Conservation (phyloP, 2,113 vertebrate genomes). For the Cephalopholis sonnerati region DNA sequence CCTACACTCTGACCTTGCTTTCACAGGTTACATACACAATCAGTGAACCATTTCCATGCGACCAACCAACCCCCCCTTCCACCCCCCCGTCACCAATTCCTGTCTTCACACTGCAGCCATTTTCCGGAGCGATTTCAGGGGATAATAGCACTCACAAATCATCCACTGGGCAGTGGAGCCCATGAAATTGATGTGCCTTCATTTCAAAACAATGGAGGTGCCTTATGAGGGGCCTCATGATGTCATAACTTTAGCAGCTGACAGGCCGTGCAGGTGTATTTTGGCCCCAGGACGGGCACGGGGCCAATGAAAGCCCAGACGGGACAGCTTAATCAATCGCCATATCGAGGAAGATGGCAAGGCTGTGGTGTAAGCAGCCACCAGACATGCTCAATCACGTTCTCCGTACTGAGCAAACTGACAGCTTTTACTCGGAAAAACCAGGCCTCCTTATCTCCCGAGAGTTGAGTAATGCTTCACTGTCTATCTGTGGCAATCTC, state of each 20-base stretch:
- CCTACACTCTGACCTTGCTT: slow-evolving; percentile 9
- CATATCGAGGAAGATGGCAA: slow-evolving; percentile 30
- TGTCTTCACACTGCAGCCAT: slow-evolving; percentile 68
- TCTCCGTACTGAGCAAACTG: slow-evolving; percentile 11
- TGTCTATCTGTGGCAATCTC: slow-evolving; percentile 15
- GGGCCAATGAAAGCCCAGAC: slow-evolving; percentile 44
- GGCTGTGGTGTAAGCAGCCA: slow-evolving; percentile 38
- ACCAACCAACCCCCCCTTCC: background rate
- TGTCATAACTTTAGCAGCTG: slow-evolving; percentile 81
- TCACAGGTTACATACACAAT: slow-evolving; percentile 34
- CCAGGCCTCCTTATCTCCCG: slow-evolving; percentile 43
- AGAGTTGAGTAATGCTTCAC: slow-evolving; percentile 23
- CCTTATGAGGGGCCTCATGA: slow-evolving; percentile 82
- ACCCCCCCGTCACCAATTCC: slow-evolving; percentile 16
- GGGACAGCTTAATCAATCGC: slow-evolving; percentile 76
- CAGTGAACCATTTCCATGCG: slow-evolving; percentile 45
- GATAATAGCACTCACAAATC: slow-evolving; percentile 85
- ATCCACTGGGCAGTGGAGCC: slow-evolving; percentile 71
- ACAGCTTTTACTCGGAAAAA: slow-evolving; percentile 44
- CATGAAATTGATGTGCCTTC: slow-evolving; percentile 83
- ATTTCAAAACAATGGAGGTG: slow-evolving; percentile 84
- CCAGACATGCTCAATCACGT: slow-evolving; percentile 63
- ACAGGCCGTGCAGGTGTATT: slow-evolving; percentile 70
- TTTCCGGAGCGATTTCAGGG: slow-evolving; percentile 76
- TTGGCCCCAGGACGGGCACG: slow-evolving; percentile 42